Evolutionary conservation across 2,797 vertebrate genomes (phyloP), one percentile per base, ranked within the genome.

Genomic region (Agapornis canus): DNA sequence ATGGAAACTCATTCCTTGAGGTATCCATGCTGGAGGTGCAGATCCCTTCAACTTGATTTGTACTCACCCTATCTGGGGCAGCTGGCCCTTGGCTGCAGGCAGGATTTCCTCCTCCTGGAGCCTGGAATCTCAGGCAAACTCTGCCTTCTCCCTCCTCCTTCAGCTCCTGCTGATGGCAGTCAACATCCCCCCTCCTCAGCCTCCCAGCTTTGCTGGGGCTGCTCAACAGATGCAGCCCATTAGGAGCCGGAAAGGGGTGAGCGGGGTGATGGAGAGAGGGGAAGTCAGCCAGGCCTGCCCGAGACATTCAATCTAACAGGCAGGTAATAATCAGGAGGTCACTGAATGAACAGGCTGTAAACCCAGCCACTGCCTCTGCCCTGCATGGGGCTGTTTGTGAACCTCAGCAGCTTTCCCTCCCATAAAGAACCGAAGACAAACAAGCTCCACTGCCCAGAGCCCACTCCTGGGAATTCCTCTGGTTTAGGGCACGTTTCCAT

Each of bases 401-500:
- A n/a, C 10, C 54, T 76, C 70, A 59, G 69, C 84, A 89, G 90
- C 31, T 92, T 92, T 61, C 29, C 43, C 37, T 10, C 0, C 0
- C 8, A 43, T 40, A 49, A 92, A 91, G 48, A 89, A 48, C 43
- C 5, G 0, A 32, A 81, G 69, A 42, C 52, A 47, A 90, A 92
- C n/a, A 69, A 66, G 37, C 51, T 49, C 78, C 0, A 0, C 88
- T 81, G 51, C 56, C 60, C 64, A 60, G 87, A 86, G 37, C 78
- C 57, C 57, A 9, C 25, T 78, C 68, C 69, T 0, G 4, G 89
- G 85, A 92, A 89, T 91, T 82, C 72, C 77, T 70, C 45, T 45
- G 32, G 70, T 37, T 78, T 49, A 31, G 68, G 60, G 75, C 45
- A 26, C 31, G 61, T 82, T 94, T 89, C 91, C 89, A 75, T 92